phyloP scores from a whole-genome alignment of 2,113 vertebrate species.

The Guaruba guarouba region DNA sequence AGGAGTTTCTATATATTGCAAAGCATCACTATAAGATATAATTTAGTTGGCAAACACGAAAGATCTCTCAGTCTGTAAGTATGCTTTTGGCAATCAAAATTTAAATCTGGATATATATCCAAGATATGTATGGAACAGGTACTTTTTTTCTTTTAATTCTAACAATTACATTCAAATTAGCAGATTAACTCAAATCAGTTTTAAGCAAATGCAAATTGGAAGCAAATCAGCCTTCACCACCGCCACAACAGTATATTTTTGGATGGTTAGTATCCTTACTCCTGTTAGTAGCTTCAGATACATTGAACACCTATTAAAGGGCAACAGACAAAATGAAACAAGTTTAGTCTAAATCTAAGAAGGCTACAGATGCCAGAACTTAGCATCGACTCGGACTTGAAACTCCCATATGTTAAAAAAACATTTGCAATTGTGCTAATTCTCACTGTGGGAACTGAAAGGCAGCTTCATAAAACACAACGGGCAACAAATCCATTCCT shows the following conservation, averaged over 20 bases:
- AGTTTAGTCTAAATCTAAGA: neutral
- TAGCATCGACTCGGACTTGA: neutral
- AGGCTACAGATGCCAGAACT: neutral
- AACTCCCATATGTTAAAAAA: slow-evolving; percentile 19
- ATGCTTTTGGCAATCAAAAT: slow-evolving; percentile 55
- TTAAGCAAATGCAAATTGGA: slow-evolving; percentile 8
- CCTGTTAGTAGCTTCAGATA: neutral
- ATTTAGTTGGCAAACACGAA: slow-evolving; percentile 59
- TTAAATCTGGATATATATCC: slow-evolving; percentile 19
- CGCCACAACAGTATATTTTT: neutral
- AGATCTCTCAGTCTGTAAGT: slow-evolving; percentile 40
- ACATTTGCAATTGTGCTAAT: neutral
- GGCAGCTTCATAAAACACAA: neutral
- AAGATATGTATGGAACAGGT: neutral
- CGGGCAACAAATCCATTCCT: slow-evolving; percentile 30
- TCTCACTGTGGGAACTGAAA: slow-evolving; percentile 39
- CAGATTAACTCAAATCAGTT: neutral
- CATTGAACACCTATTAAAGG: neutral
- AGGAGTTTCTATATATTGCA: slow-evolving; percentile 50
- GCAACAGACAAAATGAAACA: neutral
- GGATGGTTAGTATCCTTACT: neutral
- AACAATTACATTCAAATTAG: slow-evolving; percentile 48
- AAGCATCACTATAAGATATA: slow-evolving; percentile 48
- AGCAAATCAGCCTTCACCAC: neutral
- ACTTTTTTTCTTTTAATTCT: neutral